phyloP scores from a whole-genome alignment of 2,113 vertebrate species.

The Harpagus bidentatus region DNA sequence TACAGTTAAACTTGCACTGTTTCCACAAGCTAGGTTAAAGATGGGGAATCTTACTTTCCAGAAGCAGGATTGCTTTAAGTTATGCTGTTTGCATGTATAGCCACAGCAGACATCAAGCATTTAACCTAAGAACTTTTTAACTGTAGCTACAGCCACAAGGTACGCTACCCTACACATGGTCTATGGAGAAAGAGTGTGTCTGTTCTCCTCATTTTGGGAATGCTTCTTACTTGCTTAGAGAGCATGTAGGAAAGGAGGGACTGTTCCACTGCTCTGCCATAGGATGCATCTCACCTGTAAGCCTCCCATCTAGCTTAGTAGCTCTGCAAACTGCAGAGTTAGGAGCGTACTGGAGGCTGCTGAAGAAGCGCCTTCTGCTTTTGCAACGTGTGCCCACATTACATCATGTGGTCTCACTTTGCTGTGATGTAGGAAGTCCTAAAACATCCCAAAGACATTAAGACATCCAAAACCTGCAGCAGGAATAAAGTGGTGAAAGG shows the following conservation, averaged over 20 bases:
- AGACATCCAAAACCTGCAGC: background rate
- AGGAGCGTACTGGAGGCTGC: background rate
- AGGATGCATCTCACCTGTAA: background rate
- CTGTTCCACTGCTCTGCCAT: background rate
- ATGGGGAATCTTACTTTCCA: background rate
- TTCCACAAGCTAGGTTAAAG: background rate
- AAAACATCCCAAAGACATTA: background rate
- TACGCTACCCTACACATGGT: rapidly evolving
- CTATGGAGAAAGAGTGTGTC: background rate
- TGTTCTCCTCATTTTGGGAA: background rate
- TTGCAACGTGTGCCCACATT: background rate
- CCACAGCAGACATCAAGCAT: background rate
- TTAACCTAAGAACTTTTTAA: background rate
- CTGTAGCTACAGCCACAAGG: background rate
- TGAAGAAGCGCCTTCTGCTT: background rate
- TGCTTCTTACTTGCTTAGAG: background rate
- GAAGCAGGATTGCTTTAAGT: background rate
- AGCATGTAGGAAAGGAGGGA: background rate
- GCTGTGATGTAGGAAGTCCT: background rate
- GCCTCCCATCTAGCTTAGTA: background rate
- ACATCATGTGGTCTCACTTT: background rate
- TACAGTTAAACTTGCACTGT: background rate
- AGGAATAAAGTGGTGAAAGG: background rate
- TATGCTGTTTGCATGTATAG: rapidly evolving
- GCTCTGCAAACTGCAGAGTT: background rate